Base-by-base conservation (phyloP, 2,113 vertebrate genomes). In the Chloebia gouldiae region DNA sequence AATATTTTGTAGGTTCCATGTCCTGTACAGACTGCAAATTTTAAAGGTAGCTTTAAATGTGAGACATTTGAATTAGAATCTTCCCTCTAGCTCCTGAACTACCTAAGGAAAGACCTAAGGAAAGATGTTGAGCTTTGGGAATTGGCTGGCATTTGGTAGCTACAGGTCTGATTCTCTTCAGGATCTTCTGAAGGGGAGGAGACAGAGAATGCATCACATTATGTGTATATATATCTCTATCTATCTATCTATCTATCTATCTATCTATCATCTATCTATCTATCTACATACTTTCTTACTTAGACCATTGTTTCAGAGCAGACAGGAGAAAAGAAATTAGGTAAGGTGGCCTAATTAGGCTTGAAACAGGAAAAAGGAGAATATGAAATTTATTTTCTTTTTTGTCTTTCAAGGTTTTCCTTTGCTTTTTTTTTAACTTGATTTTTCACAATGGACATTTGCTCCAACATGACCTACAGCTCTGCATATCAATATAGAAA, bases 1-100 rank as follows among this genome's bases (percentile, higher is more conserved):
- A 31, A 1, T 19, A 15, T 84, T 87, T 71, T 75, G 9, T 68
- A 37, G 35, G 13, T 5, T 76, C 15, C 0, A 0, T 14, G 2
- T 75, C 64, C 69, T 86, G 15, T 25, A 11, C 51, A 57, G 47
- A 56, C 11, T 28, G 9, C 40, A 68, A 12, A 73, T 28, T 49
- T 63, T 33, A 77, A 47, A 60, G 2, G 6, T 70, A 39, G 10
- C 10, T 79, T 71, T 40, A 47, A 80, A 44, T 45, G 10, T 44
- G 39, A 77, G 22, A 50, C 27, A 60, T 75, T 22, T 17, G 40
- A 49, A 15, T 45, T 31, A 23, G 22, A 10, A 25, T 68, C 14
- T 91, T 89, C 35, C 18, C 3, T 82, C 5, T 39, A 25, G 18
- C 8, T 54, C 56, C 40, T 66, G 47, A 54, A 17, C 11, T 78